Evolutionary conservation across 92 coral and sea anemone species (phyloP).

Genomic region (Porites cylindrica): DNA sequence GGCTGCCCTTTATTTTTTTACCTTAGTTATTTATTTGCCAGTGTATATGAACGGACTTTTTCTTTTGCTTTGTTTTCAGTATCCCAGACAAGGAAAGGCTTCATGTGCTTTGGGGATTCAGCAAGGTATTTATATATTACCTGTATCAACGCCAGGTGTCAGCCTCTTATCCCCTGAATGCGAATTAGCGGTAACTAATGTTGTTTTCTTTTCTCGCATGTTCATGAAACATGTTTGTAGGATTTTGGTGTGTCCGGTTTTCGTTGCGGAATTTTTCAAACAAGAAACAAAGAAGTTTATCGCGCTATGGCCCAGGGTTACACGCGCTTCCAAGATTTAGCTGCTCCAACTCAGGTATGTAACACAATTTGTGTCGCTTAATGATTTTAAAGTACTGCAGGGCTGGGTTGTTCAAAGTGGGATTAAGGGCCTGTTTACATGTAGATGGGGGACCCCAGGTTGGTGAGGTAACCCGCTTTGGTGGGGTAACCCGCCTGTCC

Average conservation of each 20-base stretch:
- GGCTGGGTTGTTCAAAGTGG: too few species aligned
- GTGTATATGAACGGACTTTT: too few species aligned
- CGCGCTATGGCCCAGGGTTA: conserved; percentile 41
- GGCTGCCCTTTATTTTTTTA: too few species aligned
- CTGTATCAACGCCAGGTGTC: background rate
- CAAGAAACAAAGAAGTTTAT: conserved; percentile 76
- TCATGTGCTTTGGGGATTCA: conserved; percentile 98
- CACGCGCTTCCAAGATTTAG: conserved; percentile 72
- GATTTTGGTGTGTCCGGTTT: conserved; percentile 94
- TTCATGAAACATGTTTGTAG: conserved; percentile 37
- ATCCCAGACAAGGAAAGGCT: conserved; percentile 80
- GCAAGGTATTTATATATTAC: conserved; percentile 71
- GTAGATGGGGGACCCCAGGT: too few species aligned
- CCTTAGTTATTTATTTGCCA: too few species aligned
- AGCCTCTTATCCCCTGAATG: too few species aligned
- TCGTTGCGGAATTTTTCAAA: conserved; percentile 86
- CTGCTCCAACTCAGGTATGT: conserved; percentile 83
- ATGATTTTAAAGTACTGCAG: too few species aligned
- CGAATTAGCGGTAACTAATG: background rate
- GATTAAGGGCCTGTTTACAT: too few species aligned
- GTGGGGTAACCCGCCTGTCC: too few species aligned
- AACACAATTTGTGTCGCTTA: background rate
- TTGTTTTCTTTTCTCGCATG: background rate
- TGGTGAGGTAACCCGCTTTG: too few species aligned
- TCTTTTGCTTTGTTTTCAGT: conserved; percentile 34